A percentile compares a stretch with the other conserved stretches of the same genome.
Evolutionary conservation across 2,888 invertebrate species (phyloP).

Genomic region (Trissonchulus latispiculum): DNA sequence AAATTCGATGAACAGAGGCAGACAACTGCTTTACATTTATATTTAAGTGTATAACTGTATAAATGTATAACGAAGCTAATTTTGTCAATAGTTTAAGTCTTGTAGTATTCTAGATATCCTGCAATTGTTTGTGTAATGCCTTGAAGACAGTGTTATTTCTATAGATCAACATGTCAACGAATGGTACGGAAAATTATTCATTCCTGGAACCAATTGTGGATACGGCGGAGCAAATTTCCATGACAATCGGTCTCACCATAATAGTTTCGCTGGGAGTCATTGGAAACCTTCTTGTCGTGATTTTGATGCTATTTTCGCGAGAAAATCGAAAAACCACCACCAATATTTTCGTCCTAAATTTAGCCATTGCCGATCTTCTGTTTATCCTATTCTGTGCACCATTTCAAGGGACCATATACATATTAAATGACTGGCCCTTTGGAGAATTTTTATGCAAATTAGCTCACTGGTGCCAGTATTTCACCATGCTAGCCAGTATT

Average conservation of each 20-base stretch:
- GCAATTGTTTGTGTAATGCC: no score
- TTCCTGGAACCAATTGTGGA: neutral
- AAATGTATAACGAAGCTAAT: no score
- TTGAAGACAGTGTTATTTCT: no score
- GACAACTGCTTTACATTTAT: no score
- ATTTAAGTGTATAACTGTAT: no score
- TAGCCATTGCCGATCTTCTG: neutral
- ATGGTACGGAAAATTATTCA: neutral
- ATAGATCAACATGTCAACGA: neutral
- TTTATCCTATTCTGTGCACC: no score
- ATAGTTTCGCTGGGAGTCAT: neutral
- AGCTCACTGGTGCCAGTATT: constrained; percentile 12
- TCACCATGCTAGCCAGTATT: constrained; percentile 7
- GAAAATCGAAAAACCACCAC: neutral
- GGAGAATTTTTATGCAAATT: constrained; percentile 11
- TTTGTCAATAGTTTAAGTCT: no score
- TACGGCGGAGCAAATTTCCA: neutral
- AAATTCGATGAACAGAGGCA: no score
- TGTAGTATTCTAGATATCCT: no score
- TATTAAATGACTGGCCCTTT: constrained; percentile 13
- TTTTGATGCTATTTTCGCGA: neutral
- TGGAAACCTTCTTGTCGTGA: neutral
- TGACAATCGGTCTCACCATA: neutral
- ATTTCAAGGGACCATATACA: constrained; percentile 11
- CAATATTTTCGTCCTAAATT: neutral